Base-by-base conservation (phyloP, 2,797 vertebrate species). In the Mallotus villosus region DNA sequence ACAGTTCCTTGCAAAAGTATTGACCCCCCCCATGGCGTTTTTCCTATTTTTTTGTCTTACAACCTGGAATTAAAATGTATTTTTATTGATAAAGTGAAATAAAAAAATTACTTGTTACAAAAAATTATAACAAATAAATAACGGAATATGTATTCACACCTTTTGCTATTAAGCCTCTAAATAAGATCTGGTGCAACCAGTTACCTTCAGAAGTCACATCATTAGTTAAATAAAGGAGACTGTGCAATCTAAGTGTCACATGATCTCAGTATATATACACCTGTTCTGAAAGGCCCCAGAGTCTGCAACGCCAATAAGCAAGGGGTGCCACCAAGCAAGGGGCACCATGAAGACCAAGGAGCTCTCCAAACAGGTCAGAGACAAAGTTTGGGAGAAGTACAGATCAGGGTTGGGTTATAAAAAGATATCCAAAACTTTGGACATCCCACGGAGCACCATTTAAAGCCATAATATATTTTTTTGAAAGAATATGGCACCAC, bases 211-310 rank as follows among this genome's bases (percentile, higher is more conserved):
- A 61, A 16, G 59, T 61, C 59, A 61, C 24, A 14, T 16, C 1
- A 61, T 27, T 27, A 61, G 22, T 27, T 27, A 25, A 61, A 61
- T 9, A 9, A 37, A 37, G 59, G 12, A 9, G 12, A 25, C 24
- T 61, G 59, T 61, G 59, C 22, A 61, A 61, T 29, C 27, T 29
- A 2, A 61, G 59, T 16, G 59, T 61, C 22, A 61, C 59, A 61
- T 61, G 59, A 61, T 61, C 24, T 61, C 24, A 24, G 24, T 24
- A 24, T 60, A 61, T 11, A 61, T 14, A 61, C 57, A 59, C 22
- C 58, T 14, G 58, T 22, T 25, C 58, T 59, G 22, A 22, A 11
- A 59, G 8, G 4, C 21, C 8, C 8, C 58, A 59, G 8, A 25
- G 7, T 59, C 9, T 21, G 7, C 11, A 59, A 59, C 27, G 4